These are phyloP conservation scores for Anthrax anthrax DNA, from an alignment of 2,888 invertebrate genomes.

Conservation along the genomic window DNA sequence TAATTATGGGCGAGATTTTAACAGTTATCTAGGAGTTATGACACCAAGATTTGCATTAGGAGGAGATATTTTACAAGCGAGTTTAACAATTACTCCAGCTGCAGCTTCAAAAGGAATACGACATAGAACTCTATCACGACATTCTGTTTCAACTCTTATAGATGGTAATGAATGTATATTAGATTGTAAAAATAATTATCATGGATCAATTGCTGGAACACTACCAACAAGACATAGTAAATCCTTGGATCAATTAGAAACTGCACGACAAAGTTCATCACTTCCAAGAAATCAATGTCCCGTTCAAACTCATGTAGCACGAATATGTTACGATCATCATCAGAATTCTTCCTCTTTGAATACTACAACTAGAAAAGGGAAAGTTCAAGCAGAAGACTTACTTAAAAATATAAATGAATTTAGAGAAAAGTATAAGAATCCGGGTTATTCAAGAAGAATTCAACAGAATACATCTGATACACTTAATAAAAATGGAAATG, in stretches of 20 bases:
- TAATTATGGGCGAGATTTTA: slow-evolving; percentile 18
- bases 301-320: slow-evolving; percentile 3
- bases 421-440: slow-evolving; percentile 47
- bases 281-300: slow-evolving; percentile 11
- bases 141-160: slow-evolving; percentile 44
- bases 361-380: slow-evolving; percentile 16
- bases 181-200: slow-evolving; percentile 13
- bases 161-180: slow-evolving; percentile 19
- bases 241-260: slow-evolving; percentile 62
- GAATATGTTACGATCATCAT: background rate
- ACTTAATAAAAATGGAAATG: slow-evolving; percentile 1
- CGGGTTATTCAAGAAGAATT: slow-evolving; percentile 29
- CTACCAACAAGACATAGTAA: slow-evolving; percentile 65
- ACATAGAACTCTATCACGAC: slow-evolving; percentile 37
- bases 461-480: slow-evolving; percentile 9
- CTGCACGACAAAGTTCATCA: slow-evolving; percentile 27
- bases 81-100: slow-evolving; percentile 47
- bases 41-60: slow-evolving; percentile 44
- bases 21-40: slow-evolving; percentile 31
- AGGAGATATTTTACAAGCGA: slow-evolving; percentile 46
- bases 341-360: background rate
- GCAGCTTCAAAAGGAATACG: slow-evolving; percentile 16
- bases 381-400: slow-evolving; percentile 39
- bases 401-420: slow-evolving; percentile 47
- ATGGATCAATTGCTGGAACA: slow-evolving; percentile 34